phyloP scores from a whole-genome alignment of 2,797 vertebrate genomes.

The Arnoldichthys spilopterus region DNA sequence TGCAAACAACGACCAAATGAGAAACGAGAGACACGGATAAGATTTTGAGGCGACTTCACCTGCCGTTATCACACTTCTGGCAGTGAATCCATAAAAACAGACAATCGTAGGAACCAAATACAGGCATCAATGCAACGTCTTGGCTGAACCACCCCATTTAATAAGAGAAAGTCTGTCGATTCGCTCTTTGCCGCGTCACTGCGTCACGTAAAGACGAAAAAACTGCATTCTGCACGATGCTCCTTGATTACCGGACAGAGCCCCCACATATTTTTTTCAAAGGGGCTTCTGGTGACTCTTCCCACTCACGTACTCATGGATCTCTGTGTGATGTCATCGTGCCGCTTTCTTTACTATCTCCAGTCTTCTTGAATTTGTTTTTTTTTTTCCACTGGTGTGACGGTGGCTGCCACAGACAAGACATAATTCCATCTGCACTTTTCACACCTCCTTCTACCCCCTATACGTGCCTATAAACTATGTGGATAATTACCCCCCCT shows the following conservation, averaged over 20 bases:
- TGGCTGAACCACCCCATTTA: too few species aligned
- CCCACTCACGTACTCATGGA: not conserved
- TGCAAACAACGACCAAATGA: too few species aligned
- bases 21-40: not conserved
- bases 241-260: not conserved
- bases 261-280: not conserved
- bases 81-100: not conserved
- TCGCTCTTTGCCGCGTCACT: too few species aligned
- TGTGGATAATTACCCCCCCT: conserved; percentile 60
- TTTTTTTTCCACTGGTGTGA: conserved; percentile 37
- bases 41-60: not conserved
- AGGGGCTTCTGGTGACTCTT: not conserved
- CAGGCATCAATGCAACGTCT: not conserved
- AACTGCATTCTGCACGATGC: not conserved
- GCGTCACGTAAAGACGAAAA: too few species aligned
- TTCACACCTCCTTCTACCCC: conserved; percentile 51
- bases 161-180: too few species aligned
- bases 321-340: not conserved
- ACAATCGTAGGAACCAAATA: too few species aligned
- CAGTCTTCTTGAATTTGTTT: not conserved
- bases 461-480: conserved; percentile 61
- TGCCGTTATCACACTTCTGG: not conserved
- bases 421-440: conserved; percentile 53
- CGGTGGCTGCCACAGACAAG: conserved; percentile 38
- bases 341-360: not conserved